Percentiles rank a stretch among this genome's conserved stretches.
Evolutionary conservation across 2,113 vertebrate genomes (phyloP).

Genomic region (Dryoscopus gambensis): DNA sequence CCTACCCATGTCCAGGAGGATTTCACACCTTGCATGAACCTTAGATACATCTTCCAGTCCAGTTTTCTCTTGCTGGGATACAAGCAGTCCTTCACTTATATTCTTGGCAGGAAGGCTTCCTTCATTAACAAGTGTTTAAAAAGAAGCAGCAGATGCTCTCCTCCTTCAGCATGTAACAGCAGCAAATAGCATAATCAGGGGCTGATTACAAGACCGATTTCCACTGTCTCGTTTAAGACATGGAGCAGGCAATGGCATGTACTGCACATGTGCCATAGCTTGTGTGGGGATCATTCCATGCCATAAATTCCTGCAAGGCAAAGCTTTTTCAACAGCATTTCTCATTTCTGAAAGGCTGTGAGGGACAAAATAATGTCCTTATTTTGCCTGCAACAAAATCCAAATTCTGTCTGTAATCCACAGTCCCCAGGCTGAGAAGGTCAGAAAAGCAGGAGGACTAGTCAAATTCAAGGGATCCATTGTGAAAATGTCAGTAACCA

Average conservation of each 20-base stretch:
- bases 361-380: not conserved
- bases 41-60: not conserved
- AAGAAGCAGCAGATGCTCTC: conserved; percentile 7
- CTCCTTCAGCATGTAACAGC: not conserved
- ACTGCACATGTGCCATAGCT: not conserved
- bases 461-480: not conserved
- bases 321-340: not conserved
- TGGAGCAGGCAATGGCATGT: not conserved
- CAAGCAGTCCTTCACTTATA: not conserved
- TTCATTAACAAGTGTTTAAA: not conserved
- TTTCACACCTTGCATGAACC: rapidly evolving
- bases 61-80: not conserved
- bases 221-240: not conserved
- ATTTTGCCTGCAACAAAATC: not conserved
- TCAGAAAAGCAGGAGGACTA: not conserved
- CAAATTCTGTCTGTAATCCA: not conserved
- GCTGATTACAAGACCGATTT: not conserved
- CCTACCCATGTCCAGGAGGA: not conserved
- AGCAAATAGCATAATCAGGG: not conserved
- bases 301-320: not conserved
- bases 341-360: not conserved
- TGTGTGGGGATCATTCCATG: not conserved
- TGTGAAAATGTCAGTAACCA: not conserved
- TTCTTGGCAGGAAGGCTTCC: not conserved
- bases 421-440: not conserved